Evolutionary conservation across 2,888 invertebrate genomes (phyloP).

Genomic region (Lysandra bellargus): DNA sequence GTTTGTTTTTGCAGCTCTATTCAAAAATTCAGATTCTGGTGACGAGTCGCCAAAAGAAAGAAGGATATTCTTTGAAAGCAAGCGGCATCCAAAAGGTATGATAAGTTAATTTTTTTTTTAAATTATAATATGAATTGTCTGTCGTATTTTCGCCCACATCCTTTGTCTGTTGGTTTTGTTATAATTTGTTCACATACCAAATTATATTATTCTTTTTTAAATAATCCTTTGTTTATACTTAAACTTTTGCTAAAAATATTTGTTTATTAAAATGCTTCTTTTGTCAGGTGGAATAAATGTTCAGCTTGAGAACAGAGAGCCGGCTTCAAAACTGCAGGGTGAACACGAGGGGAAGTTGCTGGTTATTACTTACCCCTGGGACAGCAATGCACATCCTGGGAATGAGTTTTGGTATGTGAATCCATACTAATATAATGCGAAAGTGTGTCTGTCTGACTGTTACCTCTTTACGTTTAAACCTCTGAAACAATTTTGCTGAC

Average conservation of each 20-base stretch:
- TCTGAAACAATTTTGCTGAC: too few relatives aligned
- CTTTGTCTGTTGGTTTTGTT: too few relatives aligned
- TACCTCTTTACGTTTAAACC: too few relatives aligned
- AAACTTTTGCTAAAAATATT: too few relatives aligned
- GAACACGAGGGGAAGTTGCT: conserved; percentile 73
- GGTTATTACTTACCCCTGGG: conserved; percentile 86
- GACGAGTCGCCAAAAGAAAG: conserved; percentile 41
- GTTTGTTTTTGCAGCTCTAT: conserved; percentile 36
- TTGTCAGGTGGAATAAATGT: conserved; percentile 70
- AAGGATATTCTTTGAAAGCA: conserved; percentile 63
- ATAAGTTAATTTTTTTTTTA: conserved; percentile 39
- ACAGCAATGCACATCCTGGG: conserved; percentile 86
- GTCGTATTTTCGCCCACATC: too few relatives aligned
- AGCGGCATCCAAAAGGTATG: conserved; percentile 65
- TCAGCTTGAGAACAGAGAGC: conserved; percentile 77
- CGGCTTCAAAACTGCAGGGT: conserved; percentile 74
- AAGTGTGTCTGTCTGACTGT: too few relatives aligned
- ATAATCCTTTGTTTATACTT: not conserved
- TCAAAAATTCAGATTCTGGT: conserved; percentile 37
- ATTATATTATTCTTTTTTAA: not conserved
- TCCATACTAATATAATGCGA: too few relatives aligned
- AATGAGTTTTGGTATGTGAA: conserved; percentile 85
- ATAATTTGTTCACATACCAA: too few relatives aligned
- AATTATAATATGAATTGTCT: not conserved
- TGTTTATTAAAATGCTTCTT: not conserved